Base-by-base conservation (phyloP, 1,140 invertebrate genomes). In the Thaumetopoea pityocampa region DNA sequence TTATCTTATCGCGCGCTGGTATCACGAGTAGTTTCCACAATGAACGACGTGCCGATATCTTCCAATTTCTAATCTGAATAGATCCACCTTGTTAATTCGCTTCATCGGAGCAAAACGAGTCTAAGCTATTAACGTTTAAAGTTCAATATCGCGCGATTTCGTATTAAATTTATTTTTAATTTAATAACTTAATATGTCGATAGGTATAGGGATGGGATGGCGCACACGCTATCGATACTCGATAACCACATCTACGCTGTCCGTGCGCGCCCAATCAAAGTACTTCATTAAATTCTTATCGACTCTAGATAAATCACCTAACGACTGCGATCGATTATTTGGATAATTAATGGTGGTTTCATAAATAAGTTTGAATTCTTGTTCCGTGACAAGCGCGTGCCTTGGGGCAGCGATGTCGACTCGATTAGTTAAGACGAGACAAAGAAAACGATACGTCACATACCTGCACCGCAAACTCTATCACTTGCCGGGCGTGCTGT, bases 251-350 rank as follows among this genome's bases (percentile, higher is more conserved):
- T 70, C 58, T 64, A 33, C 37, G 57, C 58, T 61, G 65, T 68
- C 59, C 64, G 37, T 72, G 74, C 59, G 67, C 63, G 60, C 68
- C 74, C 74, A 83, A 81, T 84, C 77, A 81, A 77, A 81, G 80
- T 81, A 82, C 80, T 81, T 84, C 77, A 82, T 84, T 84, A 84
- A 84, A 83, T 78, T 74, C 71, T 84, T 84, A 84, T 84, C 80
- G 67, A 63, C 54, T 55, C 60, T 70, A 81, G 77, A 84, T 84
- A 84, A 84, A 84, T 84, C 74, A 84, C 74, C 47, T 65, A 71
- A 78, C 76, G 66, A 69, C 67, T 70, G 49, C 76, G 52, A 81
- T 84, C 77, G 77, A 80, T 84, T 84, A 82, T 82, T 82, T 67
- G 36, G 68, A 82, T 77, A 84, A 81, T 80, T 80, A 81, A 81